Base-by-base conservation (phyloP, 2,888 invertebrate genomes). In the Eupithecia insigniata region DNA sequence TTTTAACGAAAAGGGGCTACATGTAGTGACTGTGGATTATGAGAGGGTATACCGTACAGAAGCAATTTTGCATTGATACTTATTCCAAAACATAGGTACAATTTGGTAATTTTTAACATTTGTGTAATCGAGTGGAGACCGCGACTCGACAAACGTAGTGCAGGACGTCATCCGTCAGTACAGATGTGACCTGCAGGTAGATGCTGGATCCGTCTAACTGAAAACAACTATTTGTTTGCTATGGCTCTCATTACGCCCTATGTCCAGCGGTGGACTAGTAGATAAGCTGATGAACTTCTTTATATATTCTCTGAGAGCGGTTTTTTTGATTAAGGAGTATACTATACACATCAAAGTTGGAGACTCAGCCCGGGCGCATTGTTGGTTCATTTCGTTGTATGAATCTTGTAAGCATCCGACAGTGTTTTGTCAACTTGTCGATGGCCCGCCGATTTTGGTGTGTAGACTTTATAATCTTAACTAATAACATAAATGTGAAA, bases 1-100 rank as follows among this genome's bases (percentile, higher is more conserved):
- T 89, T 88, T 88, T 85, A 86, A 83, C 82, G 78, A 84, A 89
- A 86, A 82, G 86, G 46, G 85, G 83, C 77, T 78, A 76, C 78
- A 80, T 84, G 78, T 81, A 83, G 82, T 83, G 84, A 84, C 83
- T 83, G 84, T 82, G 85, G 85, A 87, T 86, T 83, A 86, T 83
- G 81, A 82, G 75, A 82, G 81, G 83, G 79, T 78, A 79, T 71
- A 79, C 74, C 26, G 76, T 79, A 70, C 78, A 79, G 77, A 79
- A 79, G 75, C 78, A 74, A 76, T 77, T 73, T 81, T 79, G 78
- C 81, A 81, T 86, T 89, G 55, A 55, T 26, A 10, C 46, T 10
- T 51, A 26, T 26, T 26, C 39, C 39, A 43, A 43, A 18, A 18
- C 39, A 12, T 51, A 51, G n/a, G 8, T 51, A 51, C 22, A 46